phyloP scores from a whole-genome alignment of 1,140 invertebrate genomes.

The Drosophila takahashii region DNA sequence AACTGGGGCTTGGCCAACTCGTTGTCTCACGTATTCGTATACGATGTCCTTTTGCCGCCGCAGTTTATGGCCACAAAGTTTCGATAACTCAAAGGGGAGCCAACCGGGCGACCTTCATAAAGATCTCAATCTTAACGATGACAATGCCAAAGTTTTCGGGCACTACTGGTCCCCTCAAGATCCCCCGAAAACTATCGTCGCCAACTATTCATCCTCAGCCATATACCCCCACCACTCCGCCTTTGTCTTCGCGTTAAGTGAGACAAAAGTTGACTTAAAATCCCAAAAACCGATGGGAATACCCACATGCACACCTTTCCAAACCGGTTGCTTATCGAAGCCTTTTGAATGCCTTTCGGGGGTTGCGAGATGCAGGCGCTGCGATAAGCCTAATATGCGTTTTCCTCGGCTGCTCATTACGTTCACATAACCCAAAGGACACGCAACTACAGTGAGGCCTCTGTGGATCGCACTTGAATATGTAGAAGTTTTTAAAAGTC shows the following conservation, averaged over 20 bases:
- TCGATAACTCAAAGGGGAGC: conserved; percentile 44
- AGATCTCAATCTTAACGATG: conserved; percentile 82
- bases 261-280: conserved; percentile 65
- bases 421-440: conserved; percentile 19
- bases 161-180: conserved; percentile 44
- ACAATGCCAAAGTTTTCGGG: conserved; percentile 72
- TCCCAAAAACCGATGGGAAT: conserved; percentile 53
- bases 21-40: conserved; percentile 21
- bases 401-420: conserved; percentile 77
- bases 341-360: conserved; percentile 61
- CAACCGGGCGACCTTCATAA: conserved; percentile 74
- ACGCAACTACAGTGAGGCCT: conserved; percentile 20
- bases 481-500: background rate
- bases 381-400: conserved; percentile 76
- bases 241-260: conserved; percentile 73
- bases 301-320: conserved; percentile 27
- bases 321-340: conserved; percentile 71
- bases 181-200: conserved; percentile 19
- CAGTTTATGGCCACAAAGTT: conserved; percentile 64
- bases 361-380: conserved; percentile 68
- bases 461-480: background rate
- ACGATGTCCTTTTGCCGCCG: conserved; percentile 26
- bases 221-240: background rate
- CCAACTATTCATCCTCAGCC: background rate
- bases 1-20: conserved; percentile 45